Conservation (phyloP, 2,113 vertebrate genomes). For the Glareola pratincola region DNA sequence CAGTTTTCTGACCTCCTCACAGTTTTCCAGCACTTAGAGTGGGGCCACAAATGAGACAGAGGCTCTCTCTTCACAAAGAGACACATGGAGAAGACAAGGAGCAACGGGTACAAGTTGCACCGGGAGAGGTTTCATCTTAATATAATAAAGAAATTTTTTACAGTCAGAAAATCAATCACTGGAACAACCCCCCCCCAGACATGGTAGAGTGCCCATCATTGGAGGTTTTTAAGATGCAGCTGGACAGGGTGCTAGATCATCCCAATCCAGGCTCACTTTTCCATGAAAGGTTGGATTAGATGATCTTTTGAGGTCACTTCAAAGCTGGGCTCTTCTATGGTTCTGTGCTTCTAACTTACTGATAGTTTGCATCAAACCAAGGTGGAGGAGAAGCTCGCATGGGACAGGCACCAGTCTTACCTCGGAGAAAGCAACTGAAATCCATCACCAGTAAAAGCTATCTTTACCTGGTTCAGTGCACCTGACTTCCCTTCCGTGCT, state of each 20-base stretch:
- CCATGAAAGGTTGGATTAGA: neutral
- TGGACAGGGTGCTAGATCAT: neutral
- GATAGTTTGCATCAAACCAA: neutral
- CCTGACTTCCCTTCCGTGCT: neutral
- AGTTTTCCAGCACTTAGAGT: neutral
- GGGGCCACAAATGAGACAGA: neutral
- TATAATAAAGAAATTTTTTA: neutral
- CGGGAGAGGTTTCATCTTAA: neutral
- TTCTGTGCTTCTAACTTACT: neutral
- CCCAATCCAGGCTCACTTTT: neutral
- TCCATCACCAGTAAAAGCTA: neutral
- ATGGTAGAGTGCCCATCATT: neutral
- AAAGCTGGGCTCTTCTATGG: neutral
- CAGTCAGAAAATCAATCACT: neutral
- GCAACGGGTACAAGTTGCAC: neutral
- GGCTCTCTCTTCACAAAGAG: neutral
- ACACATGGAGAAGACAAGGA: neutral
- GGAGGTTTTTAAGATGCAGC: neutral
- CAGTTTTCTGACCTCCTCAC: neutral
- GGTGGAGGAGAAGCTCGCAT: neutral
- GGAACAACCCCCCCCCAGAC: neutral
- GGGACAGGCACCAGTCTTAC: neutral
- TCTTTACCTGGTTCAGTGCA: neutral
- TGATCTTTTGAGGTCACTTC: neutral
- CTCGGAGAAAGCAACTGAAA: neutral